phyloP scores from a whole-genome alignment of 2,113 vertebrate genomes.

The Onychostruthus taczanowskii region DNA sequence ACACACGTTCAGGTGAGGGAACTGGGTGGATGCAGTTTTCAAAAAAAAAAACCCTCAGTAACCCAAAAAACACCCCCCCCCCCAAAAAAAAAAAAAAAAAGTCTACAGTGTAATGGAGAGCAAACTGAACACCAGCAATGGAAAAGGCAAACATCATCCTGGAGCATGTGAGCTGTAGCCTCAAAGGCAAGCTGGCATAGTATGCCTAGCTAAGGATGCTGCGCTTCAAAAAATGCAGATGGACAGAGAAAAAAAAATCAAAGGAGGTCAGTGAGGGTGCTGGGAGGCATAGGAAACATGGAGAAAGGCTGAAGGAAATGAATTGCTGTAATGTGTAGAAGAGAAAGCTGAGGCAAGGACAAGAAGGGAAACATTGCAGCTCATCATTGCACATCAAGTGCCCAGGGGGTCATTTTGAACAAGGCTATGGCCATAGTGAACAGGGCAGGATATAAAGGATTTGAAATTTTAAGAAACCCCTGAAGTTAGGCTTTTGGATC shows the following conservation, averaged over 20 bases:
- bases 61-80: neutral
- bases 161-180: neutral
- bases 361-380: neutral
- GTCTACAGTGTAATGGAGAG: neutral
- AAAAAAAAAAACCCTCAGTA: neutral
- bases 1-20: neutral
- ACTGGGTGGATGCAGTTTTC: neutral
- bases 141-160: neutral
- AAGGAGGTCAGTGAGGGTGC: neutral
- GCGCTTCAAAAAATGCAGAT: neutral
- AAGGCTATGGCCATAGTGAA: neutral
- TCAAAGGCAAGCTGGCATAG: neutral
- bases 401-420: neutral
- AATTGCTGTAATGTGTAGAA: neutral
- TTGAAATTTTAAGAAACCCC: neutral
- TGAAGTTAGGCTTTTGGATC: neutral
- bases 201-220: neutral
- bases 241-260: neutral
- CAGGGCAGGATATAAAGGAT: neutral
- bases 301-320: neutral
- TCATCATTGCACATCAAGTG: neutral
- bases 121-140: neutral
- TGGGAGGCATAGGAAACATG: neutral
- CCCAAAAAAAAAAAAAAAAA: neutral
- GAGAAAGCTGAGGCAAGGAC: neutral